Evolutionary conservation across 2,797 vertebrate species (phyloP).

Genomic region (Ceryle rudis): DNA sequence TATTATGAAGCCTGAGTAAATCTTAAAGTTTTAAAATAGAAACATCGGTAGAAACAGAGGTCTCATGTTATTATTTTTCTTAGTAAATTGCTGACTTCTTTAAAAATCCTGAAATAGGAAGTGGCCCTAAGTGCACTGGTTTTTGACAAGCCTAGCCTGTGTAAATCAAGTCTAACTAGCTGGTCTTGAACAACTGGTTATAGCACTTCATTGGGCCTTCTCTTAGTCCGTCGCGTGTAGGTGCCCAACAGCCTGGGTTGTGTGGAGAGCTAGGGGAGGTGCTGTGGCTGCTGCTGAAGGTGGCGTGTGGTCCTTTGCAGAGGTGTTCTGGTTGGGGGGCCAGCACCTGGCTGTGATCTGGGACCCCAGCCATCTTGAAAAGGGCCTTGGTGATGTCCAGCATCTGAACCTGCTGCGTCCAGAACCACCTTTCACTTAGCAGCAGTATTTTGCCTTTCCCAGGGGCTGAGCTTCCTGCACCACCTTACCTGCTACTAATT

Average conservation of each 20-base stretch:
- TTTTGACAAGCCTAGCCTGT: not conserved
- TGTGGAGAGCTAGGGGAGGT: not conserved
- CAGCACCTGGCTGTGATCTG: fast-evolving
- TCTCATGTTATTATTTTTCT: not conserved
- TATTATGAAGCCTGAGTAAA: not conserved
- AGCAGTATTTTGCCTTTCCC: not conserved
- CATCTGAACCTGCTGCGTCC: not conserved
- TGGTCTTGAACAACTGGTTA: not conserved
- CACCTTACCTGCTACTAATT: not conserved
- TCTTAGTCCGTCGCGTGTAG: fast-evolving
- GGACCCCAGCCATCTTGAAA: not conserved
- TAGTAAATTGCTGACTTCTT: not conserved
- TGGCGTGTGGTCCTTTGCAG: not conserved
- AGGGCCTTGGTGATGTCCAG: not conserved
- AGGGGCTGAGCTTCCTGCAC: not conserved
- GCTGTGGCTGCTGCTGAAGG: not conserved
- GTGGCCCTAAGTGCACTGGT: too few species aligned
- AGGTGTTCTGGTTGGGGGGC: not conserved
- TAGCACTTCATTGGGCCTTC: not conserved
- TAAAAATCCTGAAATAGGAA: not conserved
- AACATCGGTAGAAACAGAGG: not conserved
- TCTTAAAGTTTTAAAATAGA: constrained; percentile 18
- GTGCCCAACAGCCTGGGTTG: not conserved
- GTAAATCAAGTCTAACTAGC: not conserved
- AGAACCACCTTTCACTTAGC: not conserved